Base-by-base conservation (phyloP, 2,113 vertebrate species). In the Paraplagusia blochii region DNA sequence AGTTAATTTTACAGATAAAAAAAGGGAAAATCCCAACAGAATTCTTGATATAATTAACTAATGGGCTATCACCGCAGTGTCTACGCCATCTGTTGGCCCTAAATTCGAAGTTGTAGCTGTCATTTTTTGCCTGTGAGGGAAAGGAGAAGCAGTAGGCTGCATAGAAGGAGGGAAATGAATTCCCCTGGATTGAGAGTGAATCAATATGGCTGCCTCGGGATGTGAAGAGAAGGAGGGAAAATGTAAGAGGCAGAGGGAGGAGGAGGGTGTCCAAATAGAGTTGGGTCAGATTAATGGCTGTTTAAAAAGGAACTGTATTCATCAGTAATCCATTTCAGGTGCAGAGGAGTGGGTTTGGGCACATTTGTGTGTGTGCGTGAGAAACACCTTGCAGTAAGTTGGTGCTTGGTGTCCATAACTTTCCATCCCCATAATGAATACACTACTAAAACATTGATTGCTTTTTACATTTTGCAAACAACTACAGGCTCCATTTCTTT, bases 131-230 rank as follows among this genome's bases (percentile, higher is more conserved):
- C 70, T 67, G 39, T 10, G 9, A 50, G 49, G 69, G 66, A 53
- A 65, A 74, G 55, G 34, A 57, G 39, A 49, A 66, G 66, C 51
- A 54, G 70, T 59, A 62, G 62, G 72, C 52, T 0, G 46, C 16
- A 11, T 22, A 45, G 55, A 63, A 76, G 48, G 29, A 68, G 58
- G 53, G 5, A 69, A 81, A 85, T 79, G 0, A 83, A 85, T 80
- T 72, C 55, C 47, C 61, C 45, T 11, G 44, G 78, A 83, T 78
- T 73, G 56, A 72, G 63, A 74, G 57, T 42, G 44, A 77, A 85
- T 88, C 81, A 80, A 81, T 80, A 64, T 39, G 58, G 58, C 47
- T 36, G 76, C 84, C 81, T 5, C 54, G 69, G 80, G 80, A 76
- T 4, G 65, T 65, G 55, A 35, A 54, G 78, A 76, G 72, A 72